Conservation (phyloP, 92 coral and sea anemone species). For the Desmophyllum pertusum region DNA sequence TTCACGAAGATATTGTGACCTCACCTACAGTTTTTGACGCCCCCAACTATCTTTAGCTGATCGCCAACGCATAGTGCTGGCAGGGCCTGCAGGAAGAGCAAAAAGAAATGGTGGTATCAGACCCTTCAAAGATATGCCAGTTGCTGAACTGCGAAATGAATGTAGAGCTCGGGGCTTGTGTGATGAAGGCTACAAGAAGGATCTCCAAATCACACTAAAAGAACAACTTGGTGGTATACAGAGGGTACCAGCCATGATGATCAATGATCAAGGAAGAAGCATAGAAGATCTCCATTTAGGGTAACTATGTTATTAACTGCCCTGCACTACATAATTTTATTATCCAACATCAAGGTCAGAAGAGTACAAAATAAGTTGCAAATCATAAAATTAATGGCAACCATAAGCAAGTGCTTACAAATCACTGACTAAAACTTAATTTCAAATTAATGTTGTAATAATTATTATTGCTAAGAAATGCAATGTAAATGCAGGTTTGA, state of each 20-base stretch:
- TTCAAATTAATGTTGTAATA: no score
- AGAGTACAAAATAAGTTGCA: no score
- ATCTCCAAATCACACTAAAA: neutral
- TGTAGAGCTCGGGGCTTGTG: constrained; percentile 2
- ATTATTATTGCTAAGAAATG: neutral
- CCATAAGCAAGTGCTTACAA: no score
- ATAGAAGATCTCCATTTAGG: constrained; percentile 1
- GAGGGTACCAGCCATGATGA: constrained; percentile 10
- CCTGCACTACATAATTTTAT: no score
- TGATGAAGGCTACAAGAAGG: neutral
- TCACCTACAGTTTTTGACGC: neutral
- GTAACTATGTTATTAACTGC: neutral
- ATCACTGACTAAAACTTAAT: no score
- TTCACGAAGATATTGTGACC: neutral
- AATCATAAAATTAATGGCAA: no score
- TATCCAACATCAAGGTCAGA: no score
- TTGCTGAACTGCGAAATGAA: neutral
- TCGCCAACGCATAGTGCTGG: neutral
- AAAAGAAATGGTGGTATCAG: neutral
- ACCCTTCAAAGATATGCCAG: constrained; percentile 4
- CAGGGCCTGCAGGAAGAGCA: constrained; percentile 17
- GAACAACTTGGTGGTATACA: constrained; percentile 10
- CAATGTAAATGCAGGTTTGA: neutral
- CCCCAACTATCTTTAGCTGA: constrained; percentile 1
- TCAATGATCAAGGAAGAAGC: neutral